Base-by-base conservation (phyloP, 2,888 invertebrate species). In the Abscondita cerata region DNA sequence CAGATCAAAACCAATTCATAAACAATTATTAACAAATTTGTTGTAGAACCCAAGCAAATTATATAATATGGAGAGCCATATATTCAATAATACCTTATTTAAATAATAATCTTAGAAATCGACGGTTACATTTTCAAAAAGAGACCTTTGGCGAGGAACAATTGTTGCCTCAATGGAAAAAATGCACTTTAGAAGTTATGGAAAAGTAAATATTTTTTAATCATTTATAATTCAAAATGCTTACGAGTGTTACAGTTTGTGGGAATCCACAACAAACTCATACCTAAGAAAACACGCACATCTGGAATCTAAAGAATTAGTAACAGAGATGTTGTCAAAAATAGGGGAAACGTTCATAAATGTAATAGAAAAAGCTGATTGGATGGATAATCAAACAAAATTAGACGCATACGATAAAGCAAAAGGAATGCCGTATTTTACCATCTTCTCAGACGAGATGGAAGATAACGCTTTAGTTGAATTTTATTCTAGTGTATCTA, bases 351-450 rank as follows among this genome's bases (percentile, higher is more conserved):
- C n/a, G 9, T 16, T 31, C 13, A 16, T 31, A 44, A 31, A 16
- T 11, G 15, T 53, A 12, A 40, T 19, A 52, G 20, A 52, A 20
- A n/a, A 52, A 18, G 16, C 44, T 2, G 19, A 44, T 4, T 44
- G 80, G 79, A 65, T 80, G 59, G 79, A 79, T 64, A 63, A 68
- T 20, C 64, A 71, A 60, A 76, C 78, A 8, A 77, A 74, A 68
- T 64, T 70, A 46, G 70, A 71, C 36, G 71, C 76, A n/a, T 59
- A 70, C 40, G 72, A 74, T 60, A 77, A 75, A 64, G 65, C 79
- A 9, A 85, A 86, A 55, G 84, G 87, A 0, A 93, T 95, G 89
- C 83, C 87, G 1, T 65, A 73, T 11, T 67, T 72, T n/a, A 75
- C 74, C 47, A 66, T 67, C 0, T 75, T 73, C 56, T 72, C 75